Base-by-base conservation (phyloP, 2,797 vertebrate species). In the Vespertilio murinus region DNA sequence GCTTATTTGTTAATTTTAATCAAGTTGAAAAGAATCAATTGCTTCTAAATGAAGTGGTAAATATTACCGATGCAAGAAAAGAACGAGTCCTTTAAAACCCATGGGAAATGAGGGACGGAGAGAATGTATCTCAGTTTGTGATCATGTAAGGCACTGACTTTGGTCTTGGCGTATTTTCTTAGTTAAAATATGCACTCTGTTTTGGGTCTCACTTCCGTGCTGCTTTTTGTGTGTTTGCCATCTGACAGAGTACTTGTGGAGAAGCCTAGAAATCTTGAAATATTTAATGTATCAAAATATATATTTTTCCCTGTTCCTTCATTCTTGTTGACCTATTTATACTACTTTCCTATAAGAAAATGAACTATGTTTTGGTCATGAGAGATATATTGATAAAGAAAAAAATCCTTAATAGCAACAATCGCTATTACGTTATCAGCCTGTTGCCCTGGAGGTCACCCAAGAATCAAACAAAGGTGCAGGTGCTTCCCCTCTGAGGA, bases 311-410 rank as follows among this genome's bases (percentile, higher is more conserved):
- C 30, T 54, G 22, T 91, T 8, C 35, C 85, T 92, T 69, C 33
- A 25, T 64, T 93, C 42, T 80, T 92, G 92, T 65, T 93, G 84
- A 78, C 80, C 75, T 69, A 40, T 25, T 70, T 80, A 33, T 14
- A 85, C 0, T 4, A 9, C 59, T 89, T 91, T 92, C 8, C 80
- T 90, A 33, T 56, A 56, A 78, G 25, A 18, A 61, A 74, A 88
- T 93, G n/a, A 92, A 93, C 61, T 92, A 20, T 8, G 94, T 85
- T 85, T 95, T 81, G 56, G 64, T 79, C 75, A 73, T 70, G 91
- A 94, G 79, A 90, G 96, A 96, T 80, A 91, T 59, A 59, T 71
- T 45, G 86, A 85, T 91, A 96, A 97, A 96, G 13, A 83, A 92
- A 83, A 92, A 71, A 90, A 9, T 28, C 38, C 93, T 8, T 91